Evolutionary conservation across 1,140 invertebrate species (phyloP), one percentile per base, ranked within the genome.

Genomic region (Mactra quadrangularis): DNA sequence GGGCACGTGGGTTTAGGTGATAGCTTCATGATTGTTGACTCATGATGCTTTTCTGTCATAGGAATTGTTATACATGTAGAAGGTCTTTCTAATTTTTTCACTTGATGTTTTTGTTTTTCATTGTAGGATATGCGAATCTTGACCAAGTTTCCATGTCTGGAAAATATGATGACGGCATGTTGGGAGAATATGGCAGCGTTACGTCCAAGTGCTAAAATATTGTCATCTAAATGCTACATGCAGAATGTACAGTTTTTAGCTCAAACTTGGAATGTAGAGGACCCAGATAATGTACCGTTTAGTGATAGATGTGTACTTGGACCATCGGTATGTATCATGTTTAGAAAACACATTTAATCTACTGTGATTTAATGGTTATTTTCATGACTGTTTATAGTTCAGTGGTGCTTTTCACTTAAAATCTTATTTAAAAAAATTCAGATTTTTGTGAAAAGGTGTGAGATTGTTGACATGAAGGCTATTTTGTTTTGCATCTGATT

Each of bases 41-140:
- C n/a, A n/a, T n/a, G n/a, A n/a, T n/a, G n/a, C n/a, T n/a, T n/a
- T n/a, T n/a, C n/a, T n/a, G n/a, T n/a, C n/a, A n/a, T n/a, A n/a
- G n/a, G n/a, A n/a, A n/a, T n/a, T n/a, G n/a, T n/a, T n/a, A n/a
- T n/a, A n/a, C n/a, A n/a, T n/a, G n/a, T n/a, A n/a, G n/a, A n/a
- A n/a, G n/a, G n/a, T n/a, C n/a, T n/a, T n/a, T n/a, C n/a, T n/a
- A n/a, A n/a, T n/a, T n/a, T n/a, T n/a, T n/a, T n/a, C n/a, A n/a
- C n/a, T n/a, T n/a, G n/a, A n/a, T n/a, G n/a, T n/a, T n/a, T n/a
- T n/a, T n/a, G n/a, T n/a, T n/a, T n/a, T n/a, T n/a, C n/a, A n/a
- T 70, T 88, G 25, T 81, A 94, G 89, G 87, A 89, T 33, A 86
- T 76, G 60, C 89, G 87, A 45, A 75, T 91, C 7, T 77, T 89